phyloP scores from a whole-genome alignment of 1,140 invertebrate species.

The Melipona quadrifasciata region DNA sequence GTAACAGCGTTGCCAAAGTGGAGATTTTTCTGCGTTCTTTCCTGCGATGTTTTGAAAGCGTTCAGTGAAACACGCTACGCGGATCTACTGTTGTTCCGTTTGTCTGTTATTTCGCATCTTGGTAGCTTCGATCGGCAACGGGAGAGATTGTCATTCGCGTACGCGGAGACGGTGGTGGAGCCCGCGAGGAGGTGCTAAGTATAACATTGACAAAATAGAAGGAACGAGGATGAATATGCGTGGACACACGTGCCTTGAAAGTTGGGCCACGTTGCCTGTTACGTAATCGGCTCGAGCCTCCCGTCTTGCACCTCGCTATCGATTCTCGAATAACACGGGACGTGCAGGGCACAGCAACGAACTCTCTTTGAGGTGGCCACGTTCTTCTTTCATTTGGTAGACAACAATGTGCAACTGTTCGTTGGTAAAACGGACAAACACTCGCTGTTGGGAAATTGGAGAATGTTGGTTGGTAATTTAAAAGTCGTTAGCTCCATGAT shows the following conservation, averaged over 20 bases:
- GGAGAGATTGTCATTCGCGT: not conserved
- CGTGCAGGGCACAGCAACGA: not conserved
- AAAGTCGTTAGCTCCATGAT: too few species aligned
- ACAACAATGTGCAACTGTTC: not conserved
- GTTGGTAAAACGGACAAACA: too few species aligned
- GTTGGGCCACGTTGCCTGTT: slow-evolving; percentile 36
- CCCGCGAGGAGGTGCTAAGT: slow-evolving; percentile 27
- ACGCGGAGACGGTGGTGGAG: too few species aligned
- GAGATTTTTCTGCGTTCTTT: too few species aligned
- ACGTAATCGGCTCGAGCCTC: slow-evolving; percentile 46
- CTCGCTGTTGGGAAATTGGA: too few species aligned
- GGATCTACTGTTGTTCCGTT: too few species aligned
- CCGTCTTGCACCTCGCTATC: slow-evolving; percentile 46
- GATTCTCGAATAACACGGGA: slow-evolving; percentile 33
- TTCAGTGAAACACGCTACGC: too few species aligned
- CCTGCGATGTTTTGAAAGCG: too few species aligned
- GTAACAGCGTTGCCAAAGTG: not conserved
- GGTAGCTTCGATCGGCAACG: too few species aligned
- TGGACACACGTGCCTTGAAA: slow-evolving; percentile 33
- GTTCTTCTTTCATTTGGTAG: too few species aligned
- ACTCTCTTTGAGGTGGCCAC: not conserved
- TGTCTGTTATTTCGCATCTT: too few species aligned
- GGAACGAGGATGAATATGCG: slow-evolving; percentile 47
- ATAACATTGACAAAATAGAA: slow-evolving; percentile 54
- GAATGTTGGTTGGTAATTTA: too few species aligned